phyloP scores from a whole-genome alignment of 1,140 invertebrate species.

The Sinonovacula constricta region DNA sequence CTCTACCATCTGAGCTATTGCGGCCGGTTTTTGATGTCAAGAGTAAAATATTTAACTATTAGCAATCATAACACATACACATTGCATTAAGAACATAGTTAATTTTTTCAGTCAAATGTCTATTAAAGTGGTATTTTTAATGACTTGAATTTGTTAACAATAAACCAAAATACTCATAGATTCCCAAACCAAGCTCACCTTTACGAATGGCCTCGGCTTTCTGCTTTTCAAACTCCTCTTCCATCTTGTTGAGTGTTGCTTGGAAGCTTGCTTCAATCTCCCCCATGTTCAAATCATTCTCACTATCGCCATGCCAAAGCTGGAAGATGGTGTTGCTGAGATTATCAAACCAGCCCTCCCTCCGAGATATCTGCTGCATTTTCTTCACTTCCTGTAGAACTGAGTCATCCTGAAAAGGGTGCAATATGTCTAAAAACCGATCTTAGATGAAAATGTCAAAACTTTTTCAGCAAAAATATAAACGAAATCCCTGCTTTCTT shows the following conservation, averaged over 20 bases:
- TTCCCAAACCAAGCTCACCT: conserved; percentile 32
- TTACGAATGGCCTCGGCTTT: conserved; percentile 53
- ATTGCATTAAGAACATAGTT: too few relatives aligned
- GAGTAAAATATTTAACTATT: too few relatives aligned
- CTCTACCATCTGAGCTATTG: too few relatives aligned
- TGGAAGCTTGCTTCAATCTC: conserved; percentile 43
- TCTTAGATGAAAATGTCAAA: too few relatives aligned
- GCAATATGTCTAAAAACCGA: too few relatives aligned
- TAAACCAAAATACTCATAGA: neutral
- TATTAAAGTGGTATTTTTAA: too few relatives aligned
- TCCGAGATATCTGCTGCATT: conserved; percentile 51
- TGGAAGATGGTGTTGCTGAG: conserved; percentile 60
- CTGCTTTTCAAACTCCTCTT: conserved; percentile 47
- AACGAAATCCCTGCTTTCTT: too few relatives aligned
- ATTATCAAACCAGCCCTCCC: conserved; percentile 69
- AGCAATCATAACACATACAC: too few relatives aligned
- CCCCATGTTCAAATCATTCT: neutral
- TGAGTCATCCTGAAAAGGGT: conserved; percentile 49
- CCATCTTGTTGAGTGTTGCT: conserved; percentile 36
- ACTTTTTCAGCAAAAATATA: too few relatives aligned
- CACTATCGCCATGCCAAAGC: conserved; percentile 48
- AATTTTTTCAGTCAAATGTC: too few relatives aligned
- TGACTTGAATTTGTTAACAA: too few relatives aligned
- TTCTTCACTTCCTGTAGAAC: conserved; percentile 55
- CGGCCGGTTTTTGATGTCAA: too few relatives aligned